Percentiles rank a stretch among this genome's conserved stretches.
Evolutionary conservation across 1,140 invertebrate species (phyloP).

Genomic region (Tetramorium alpestre): DNA sequence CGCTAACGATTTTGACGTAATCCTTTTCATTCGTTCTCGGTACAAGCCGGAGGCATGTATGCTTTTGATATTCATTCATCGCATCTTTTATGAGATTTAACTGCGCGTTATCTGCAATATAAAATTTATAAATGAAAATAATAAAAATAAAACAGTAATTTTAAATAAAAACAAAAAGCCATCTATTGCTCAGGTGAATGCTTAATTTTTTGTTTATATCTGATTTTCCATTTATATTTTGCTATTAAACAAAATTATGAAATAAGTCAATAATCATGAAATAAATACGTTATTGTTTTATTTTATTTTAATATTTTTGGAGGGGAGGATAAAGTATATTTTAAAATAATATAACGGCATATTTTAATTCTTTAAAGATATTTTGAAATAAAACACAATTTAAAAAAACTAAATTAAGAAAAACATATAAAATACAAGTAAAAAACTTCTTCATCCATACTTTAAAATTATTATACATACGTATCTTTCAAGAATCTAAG

Average conservation of each 20-base stretch:
- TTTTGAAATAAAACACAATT: neutral
- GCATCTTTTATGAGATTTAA: neutral
- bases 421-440: neutral
- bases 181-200: neutral
- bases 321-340: neutral
- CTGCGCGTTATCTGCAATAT: neutral
- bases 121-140: neutral
- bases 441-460: no score
- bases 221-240: no score
- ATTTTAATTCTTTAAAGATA: neutral
- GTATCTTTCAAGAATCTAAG: no score
- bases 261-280: no score
- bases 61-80: conserved; percentile 30
- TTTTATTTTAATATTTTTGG: neutral
- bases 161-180: neutral
- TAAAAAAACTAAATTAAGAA: neutral
- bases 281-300: neutral
- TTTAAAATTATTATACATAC: no score
- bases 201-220: neutral
- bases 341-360: neutral
- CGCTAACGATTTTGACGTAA: conserved; percentile 89
- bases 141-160: neutral
- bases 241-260: no score
- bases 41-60: conserved; percentile 91
- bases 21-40: conserved; percentile 87